Conservation (phyloP, 2,113 vertebrate species). For the Callaeas wilsoni region DNA sequence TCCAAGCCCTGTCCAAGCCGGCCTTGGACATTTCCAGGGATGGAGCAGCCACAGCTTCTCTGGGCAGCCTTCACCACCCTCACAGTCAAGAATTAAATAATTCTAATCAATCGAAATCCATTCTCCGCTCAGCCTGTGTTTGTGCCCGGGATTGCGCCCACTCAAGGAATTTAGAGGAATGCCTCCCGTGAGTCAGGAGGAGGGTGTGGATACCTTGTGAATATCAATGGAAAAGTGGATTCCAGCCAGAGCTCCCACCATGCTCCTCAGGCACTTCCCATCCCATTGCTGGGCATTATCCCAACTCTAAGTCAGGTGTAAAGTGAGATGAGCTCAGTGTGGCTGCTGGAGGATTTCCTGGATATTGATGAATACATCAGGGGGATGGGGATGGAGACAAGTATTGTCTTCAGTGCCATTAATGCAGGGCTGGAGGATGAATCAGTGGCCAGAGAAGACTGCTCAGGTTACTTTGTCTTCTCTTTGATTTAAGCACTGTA, state of each 20-base stretch:
- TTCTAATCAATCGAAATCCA: background rate
- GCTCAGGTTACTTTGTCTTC: background rate
- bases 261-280: background rate
- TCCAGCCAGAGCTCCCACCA: background rate
- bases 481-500: conserved; percentile 15
- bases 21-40: background rate
- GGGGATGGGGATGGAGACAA: background rate
- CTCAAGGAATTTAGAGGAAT: background rate
- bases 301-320: background rate
- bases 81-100: background rate
- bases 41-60: background rate
- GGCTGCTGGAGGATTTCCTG: background rate
- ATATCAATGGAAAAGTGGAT: background rate
- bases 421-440: background rate
- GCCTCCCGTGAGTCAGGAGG: background rate
- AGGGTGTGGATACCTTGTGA: background rate
- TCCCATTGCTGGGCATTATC: background rate
- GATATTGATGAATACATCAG: background rate
- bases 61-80: accelerated
- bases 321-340: background rate
- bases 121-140: background rate
- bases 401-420: background rate
- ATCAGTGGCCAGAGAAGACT: background rate
- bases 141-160: background rate
- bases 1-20: accelerated